phyloP scores from a whole-genome alignment of 92 coral and sea anemone species.

The Porites lobata region DNA sequence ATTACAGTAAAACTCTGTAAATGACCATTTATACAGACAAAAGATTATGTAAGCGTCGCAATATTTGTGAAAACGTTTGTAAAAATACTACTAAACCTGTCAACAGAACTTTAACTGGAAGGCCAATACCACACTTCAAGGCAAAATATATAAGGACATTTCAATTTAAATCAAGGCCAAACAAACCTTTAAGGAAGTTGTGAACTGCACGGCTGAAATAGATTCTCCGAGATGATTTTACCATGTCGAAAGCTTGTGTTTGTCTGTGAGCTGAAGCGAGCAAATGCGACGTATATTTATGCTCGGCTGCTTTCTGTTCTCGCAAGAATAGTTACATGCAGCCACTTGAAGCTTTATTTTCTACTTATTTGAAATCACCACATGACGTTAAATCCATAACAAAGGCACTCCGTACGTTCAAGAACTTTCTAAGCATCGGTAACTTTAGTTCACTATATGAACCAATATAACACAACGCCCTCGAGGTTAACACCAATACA shows the following conservation, averaged over 20 bases:
- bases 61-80: background rate
- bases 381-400: constrained; percentile 3
- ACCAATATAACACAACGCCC: background rate
- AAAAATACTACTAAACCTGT: background rate
- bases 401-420: constrained; percentile 1
- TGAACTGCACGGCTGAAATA: background rate
- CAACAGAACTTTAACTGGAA: background rate
- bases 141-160: background rate
- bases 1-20: too few relatives aligned
- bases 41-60: background rate
- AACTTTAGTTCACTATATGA: background rate
- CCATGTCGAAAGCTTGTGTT: background rate
- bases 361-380: background rate
- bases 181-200: constrained; percentile 33
- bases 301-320: background rate
- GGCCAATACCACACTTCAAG: background rate
- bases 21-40: too few relatives aligned
- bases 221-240: background rate
- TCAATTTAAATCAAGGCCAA: background rate
- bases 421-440: constrained; percentile 30
- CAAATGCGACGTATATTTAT: background rate
- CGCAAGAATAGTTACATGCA: background rate
- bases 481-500: too few relatives aligned
- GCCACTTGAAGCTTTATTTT: background rate
- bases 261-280: background rate